Base-by-base conservation (phyloP, 2,113 vertebrate genomes). In the Callopanchax toddi region DNA sequence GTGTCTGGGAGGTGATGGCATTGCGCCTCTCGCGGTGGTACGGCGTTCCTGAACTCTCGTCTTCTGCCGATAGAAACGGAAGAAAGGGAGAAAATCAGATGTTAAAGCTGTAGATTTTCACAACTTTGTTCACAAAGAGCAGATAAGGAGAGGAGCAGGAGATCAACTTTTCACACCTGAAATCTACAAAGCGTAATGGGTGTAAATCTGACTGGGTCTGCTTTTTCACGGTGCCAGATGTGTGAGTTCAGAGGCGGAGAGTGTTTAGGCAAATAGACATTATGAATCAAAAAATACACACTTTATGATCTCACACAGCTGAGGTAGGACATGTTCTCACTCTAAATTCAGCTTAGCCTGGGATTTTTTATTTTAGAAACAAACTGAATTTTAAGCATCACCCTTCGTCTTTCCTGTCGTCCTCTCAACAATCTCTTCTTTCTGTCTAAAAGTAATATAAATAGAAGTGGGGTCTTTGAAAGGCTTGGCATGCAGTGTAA, bases 11-110 rank as follows among this genome's bases (percentile, higher is more conserved):
- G 74, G 93, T 91, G 86, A 98, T 93, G 6, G 96, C 94, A 78
- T 96, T 98, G 86, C 96, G 95, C 87, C 96, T 94, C 91, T 99
- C 97, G 46, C 94, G 95, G 89, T 96, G 95, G 93, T 96, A 97
- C 42, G 93, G 93, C 74, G 94, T 90, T 70, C 92, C 93, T 74
- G 95, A 93, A 89, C 91, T 95, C 87, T 98, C 97, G 86, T 98
- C 97, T 89, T 99, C 97, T 98, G 85, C 36, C 0, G 23, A 37
- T 42, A 45, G 36, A 58, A 11, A 12, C n/a, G 17, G 76, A 74
- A 13, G 46, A 39, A 11, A 20, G 26, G 4, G 17, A 37, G 20
- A 53, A 20, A 45, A 32, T 16, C 2, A 10, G n/a, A 44, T 36
- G 55, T 71, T 62, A 69, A 48, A 51, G 39, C 40, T 46, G 43